phyloP scores from a whole-genome alignment of 2,888 invertebrate genomes.

The Acrobasis repandana region DNA sequence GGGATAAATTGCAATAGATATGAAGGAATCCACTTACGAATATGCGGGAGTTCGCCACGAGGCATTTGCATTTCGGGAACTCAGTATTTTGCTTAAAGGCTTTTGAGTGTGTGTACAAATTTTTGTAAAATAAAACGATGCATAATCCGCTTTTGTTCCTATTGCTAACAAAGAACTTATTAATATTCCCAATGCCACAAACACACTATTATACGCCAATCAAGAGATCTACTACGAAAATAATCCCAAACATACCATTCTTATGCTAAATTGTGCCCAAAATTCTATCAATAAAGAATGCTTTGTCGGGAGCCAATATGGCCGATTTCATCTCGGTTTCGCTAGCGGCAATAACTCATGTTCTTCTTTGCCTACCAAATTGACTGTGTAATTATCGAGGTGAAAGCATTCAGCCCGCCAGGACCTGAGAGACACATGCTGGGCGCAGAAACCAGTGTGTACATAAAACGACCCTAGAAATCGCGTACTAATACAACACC shows the following conservation, averaged over 20 bases:
- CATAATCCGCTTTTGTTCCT: neutral
- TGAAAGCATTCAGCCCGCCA: constrained; percentile 60
- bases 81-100: neutral
- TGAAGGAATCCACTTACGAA: too few relatives aligned
- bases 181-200: constrained; percentile 31
- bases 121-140: neutral
- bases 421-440: constrained; percentile 69
- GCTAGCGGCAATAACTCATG: constrained; percentile 72
- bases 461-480: constrained; percentile 71
- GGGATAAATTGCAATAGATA: too few relatives aligned
- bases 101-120: neutral
- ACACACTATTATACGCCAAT: constrained; percentile 52
- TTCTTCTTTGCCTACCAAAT: constrained; percentile 72
- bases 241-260: constrained; percentile 53
- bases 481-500: constrained; percentile 79
- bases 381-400: constrained; percentile 80
- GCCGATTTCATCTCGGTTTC: constrained; percentile 73
- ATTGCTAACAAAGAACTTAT: neutral
- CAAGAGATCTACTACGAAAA: constrained; percentile 54
- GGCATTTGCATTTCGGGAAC: neutral
- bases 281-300: constrained; percentile 43
- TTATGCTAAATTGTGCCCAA: constrained; percentile 58
- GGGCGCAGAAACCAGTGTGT: constrained; percentile 73
- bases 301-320: constrained; percentile 66
- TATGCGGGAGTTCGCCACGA: too few relatives aligned